These are phyloP conservation scores for Clarias gariepinus DNA, from an alignment of 2,113 vertebrate genomes.

Conservation along the genomic window DNA sequence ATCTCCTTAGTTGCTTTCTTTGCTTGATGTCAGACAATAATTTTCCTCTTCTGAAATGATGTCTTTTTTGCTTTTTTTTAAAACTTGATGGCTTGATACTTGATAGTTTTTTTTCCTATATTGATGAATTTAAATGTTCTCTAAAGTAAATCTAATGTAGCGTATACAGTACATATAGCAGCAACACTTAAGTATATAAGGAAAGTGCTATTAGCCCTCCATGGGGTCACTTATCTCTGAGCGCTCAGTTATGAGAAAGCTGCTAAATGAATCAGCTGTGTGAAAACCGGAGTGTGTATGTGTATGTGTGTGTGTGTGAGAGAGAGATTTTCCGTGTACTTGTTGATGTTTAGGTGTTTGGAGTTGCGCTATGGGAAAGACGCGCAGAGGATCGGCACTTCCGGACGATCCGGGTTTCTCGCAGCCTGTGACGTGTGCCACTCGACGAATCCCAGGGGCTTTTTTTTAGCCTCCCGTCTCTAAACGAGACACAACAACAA, in stretches of 20 bases:
- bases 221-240: slow-evolving; percentile 1
- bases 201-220: not conserved
- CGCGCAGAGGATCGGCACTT: slow-evolving; percentile 31
- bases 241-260: not conserved
- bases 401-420: slow-evolving; percentile 55
- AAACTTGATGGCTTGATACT: too few species aligned
- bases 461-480: slow-evolving; percentile 80
- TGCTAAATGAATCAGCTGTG: slow-evolving; percentile 17
- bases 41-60: too few species aligned
- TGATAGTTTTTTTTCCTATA: too few species aligned
- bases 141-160: too few species aligned
- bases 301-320: too few species aligned
- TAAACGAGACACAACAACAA: slow-evolving; percentile 92
- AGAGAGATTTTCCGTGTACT: not conserved
- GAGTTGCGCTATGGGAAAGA: slow-evolving; percentile 46
- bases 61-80: too few species aligned
- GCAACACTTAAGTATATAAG: not conserved
- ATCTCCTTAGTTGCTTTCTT: too few species aligned
- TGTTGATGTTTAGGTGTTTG: slow-evolving; percentile 52
- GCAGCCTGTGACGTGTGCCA: slow-evolving; percentile 59
- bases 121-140: too few species aligned
- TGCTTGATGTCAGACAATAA: too few species aligned
- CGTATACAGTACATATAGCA: too few species aligned
- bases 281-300: not conserved
- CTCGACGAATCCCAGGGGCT: slow-evolving; percentile 70